A percentile compares a stretch with the other conserved stretches of the same genome.
Conservation (phyloP, 2,888 invertebrate genomes). For the Pristionchus maxplancki region DNA sequence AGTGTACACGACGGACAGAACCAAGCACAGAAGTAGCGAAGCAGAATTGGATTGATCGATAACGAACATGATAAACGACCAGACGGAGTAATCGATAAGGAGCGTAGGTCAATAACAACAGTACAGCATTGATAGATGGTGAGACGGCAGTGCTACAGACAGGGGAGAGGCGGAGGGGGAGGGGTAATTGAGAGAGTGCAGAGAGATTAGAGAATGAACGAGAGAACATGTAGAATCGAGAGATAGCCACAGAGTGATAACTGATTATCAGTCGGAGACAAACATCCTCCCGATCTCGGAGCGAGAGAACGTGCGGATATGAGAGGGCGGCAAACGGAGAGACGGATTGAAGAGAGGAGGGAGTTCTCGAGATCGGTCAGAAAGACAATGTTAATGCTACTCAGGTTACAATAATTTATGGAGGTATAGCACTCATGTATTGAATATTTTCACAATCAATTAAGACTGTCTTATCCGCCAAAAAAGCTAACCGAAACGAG, state of each 20-base stretch:
- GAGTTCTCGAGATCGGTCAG: neutral
- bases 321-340: conserved; percentile 2
- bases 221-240: conserved; percentile 1
- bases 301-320: conserved; percentile 8
- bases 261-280: conserved; percentile 34
- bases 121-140: conserved; percentile 24
- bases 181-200: neutral
- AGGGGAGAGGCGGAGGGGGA: neutral
- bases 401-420: neutral
- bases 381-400: neutral
- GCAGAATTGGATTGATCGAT: neutral
- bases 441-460: too few species aligned
- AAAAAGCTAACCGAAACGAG: too few species aligned
- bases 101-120: conserved; percentile 18
- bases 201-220: neutral
- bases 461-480: too few species aligned
- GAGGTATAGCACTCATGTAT: neutral
- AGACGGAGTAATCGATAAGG: neutral
- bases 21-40: neutral
- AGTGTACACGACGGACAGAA: neutral
- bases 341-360: neutral
- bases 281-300: conserved; percentile 35
- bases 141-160: conserved; percentile 10
- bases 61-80: too few species aligned
- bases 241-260: conserved; percentile 22